A percentile compares a stretch with the other conserved stretches of the same genome.
These are phyloP conservation scores for Eilema sororculum DNA, from an alignment of 2,888 invertebrate species.

Conservation along the genomic window DNA sequence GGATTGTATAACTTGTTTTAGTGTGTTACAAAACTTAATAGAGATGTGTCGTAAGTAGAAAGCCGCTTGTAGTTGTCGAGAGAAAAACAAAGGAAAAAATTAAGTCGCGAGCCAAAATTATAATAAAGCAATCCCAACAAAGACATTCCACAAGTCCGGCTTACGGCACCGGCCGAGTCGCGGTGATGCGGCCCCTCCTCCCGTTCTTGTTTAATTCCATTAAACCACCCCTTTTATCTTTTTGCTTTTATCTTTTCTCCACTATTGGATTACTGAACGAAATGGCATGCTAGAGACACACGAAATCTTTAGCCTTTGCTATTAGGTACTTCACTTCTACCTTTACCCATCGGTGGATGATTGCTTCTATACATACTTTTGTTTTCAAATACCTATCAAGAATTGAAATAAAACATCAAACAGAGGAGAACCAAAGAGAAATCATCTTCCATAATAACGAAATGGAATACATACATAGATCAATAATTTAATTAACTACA, in stretches of 20 bases:
- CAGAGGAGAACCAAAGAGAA: neutral
- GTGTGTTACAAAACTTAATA: constrained; percentile 39
- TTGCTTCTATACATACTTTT: constrained; percentile 43
- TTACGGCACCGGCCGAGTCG: constrained; percentile 66
- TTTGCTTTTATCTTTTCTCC: constrained; percentile 83
- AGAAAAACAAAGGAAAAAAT: constrained; percentile 59
- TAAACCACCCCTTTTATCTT: constrained; percentile 86
- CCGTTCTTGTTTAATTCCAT: constrained; percentile 84
- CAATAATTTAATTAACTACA: too few species aligned
- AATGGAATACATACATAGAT: too few species aligned
- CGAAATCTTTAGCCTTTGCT: constrained; percentile 76
- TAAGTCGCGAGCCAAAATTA: constrained; percentile 64
- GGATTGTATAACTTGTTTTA: constrained; percentile 27
- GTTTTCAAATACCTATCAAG: constrained; percentile 9
- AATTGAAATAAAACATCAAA: neutral
- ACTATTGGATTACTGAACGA: constrained; percentile 84
- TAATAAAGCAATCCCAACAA: constrained; percentile 75
- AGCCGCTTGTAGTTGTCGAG: constrained; percentile 55
- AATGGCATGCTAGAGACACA: constrained; percentile 83
- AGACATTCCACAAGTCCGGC: constrained; percentile 83
- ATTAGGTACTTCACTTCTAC: constrained; percentile 73
- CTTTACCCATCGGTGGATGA: constrained; percentile 59
- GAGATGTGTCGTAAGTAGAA: constrained; percentile 42
- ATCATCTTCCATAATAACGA: too few species aligned
- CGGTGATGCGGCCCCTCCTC: constrained; percentile 46